A percentile compares a stretch with the other conserved stretches of the same genome.
These are phyloP conservation scores for Neomorphus geoffroyi DNA, from an alignment of 2,797 vertebrate genomes.

Conservation along the genomic window DNA sequence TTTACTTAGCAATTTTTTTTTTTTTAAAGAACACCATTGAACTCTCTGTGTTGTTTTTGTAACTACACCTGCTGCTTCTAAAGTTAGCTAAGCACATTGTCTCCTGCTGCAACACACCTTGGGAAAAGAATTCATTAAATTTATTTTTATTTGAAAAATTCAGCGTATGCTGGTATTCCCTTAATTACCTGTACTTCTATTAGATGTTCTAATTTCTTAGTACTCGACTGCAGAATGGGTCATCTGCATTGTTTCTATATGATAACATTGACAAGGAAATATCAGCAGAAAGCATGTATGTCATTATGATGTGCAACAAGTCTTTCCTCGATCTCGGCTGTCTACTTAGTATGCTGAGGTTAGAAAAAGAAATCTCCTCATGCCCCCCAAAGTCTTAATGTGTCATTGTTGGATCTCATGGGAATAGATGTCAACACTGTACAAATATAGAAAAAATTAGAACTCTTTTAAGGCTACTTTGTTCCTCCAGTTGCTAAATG, in stretches of 20 bases:
- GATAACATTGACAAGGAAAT: background rate
- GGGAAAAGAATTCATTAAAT: background rate
- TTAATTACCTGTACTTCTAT: background rate
- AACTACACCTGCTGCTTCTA: background rate
- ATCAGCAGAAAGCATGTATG: background rate
- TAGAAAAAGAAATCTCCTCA: background rate
- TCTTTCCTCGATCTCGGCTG: background rate
- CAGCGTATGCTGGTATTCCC: background rate
- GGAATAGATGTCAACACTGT: background rate
- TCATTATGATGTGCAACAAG: background rate
- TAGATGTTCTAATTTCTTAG: background rate
- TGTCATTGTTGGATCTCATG: background rate
- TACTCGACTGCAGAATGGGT: background rate
- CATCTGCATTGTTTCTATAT: background rate
- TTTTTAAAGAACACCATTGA: background rate
- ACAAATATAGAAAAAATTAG: background rate
- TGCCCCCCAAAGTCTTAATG: background rate
- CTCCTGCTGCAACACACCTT: background rate
- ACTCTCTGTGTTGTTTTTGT: background rate
- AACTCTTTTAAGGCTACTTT: background rate
- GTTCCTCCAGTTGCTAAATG: background rate
- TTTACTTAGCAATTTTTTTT: background rate
- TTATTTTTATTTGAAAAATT: background rate
- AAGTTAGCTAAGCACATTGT: background rate
- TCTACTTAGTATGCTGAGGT: background rate